Evolutionary conservation across 2,888 invertebrate genomes (phyloP).

Genomic region (Ectropis crepuscularia): DNA sequence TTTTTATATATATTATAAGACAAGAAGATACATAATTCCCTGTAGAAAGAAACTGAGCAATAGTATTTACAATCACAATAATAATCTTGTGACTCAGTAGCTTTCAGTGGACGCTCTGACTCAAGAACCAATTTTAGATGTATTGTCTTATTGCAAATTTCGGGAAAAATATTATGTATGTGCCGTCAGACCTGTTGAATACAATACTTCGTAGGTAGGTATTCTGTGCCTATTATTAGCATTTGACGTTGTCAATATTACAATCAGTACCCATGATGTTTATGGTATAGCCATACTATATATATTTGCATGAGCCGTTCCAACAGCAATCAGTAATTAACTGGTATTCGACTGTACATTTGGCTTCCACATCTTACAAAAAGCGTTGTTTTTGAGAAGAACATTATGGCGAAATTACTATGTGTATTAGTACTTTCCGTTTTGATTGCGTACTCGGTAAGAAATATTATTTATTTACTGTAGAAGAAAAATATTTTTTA

Average conservation of each 20-base stretch:
- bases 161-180: neutral
- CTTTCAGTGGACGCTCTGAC: neutral
- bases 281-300: conserved; percentile 11
- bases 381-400: neutral
- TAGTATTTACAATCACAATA: too few relatives aligned
- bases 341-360: neutral
- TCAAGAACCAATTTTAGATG: neutral
- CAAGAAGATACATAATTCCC: too few relatives aligned
- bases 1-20: too few relatives aligned
- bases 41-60: too few relatives aligned
- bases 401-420: conserved; percentile 15
- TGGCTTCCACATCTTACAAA: neutral
- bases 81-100: too few relatives aligned
- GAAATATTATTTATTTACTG: neutral
- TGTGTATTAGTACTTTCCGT: conserved; percentile 3
- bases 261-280: neutral
- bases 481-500: too few relatives aligned
- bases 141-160: conserved; percentile 3
- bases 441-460: conserved; percentile 17
- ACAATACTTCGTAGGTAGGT: conserved; percentile 8
- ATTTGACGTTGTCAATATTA: conserved; percentile 1
- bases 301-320: conserved; percentile 3
- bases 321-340: conserved; percentile 6
- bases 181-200: neutral
- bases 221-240: neutral